Percentiles rank a stretch among this genome's conserved stretches.
phyloP scores from a whole-genome alignment of 2,113 vertebrate genomes.

The Rhabdomys dilectus region DNA sequence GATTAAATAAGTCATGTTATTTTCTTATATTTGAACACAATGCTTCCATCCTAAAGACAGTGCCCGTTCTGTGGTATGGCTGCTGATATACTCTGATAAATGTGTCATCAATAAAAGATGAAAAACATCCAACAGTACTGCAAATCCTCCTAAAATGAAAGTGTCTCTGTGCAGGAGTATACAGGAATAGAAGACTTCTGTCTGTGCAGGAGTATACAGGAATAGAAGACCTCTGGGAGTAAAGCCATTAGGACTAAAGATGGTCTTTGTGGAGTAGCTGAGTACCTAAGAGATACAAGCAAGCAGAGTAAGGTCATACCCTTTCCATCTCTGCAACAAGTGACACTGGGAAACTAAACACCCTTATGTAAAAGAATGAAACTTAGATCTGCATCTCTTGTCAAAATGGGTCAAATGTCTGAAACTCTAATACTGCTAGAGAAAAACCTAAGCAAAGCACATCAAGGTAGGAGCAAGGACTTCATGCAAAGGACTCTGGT shows the following conservation, averaged over 20 bases:
- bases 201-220: too few species aligned
- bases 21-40: neutral
- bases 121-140: neutral
- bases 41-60: neutral
- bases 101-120: neutral
- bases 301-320: neutral
- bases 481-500: neutral
- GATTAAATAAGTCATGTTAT: neutral
- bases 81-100: neutral
- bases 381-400: neutral
- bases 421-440: too few species aligned
- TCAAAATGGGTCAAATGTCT: neutral
- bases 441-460: neutral
- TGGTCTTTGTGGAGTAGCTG: neutral
- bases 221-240: neutral
- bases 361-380: neutral
- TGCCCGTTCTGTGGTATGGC: neutral
- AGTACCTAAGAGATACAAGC: neutral
- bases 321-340: neutral
- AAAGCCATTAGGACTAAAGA: neutral
- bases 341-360: neutral
- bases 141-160: neutral
- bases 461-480: neutral
- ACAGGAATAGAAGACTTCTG: neutral
- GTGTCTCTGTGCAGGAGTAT: neutral